Base-by-base conservation (phyloP, 1,140 invertebrate genomes). In the Drosophila arizonae region DNA sequence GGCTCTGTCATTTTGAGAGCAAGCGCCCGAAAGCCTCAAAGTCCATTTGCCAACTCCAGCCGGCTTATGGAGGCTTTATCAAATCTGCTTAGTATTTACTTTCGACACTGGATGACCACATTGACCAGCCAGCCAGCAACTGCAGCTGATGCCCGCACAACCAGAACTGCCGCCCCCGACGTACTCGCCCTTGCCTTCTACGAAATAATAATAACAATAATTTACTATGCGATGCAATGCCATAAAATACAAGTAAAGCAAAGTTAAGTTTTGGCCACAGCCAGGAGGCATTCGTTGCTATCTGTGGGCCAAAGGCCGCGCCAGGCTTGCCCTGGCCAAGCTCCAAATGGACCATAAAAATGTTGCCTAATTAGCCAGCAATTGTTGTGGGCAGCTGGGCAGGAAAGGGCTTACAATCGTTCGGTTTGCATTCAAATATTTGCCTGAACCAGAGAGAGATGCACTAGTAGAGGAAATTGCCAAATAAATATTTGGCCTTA, bases 161-260 rank as follows among this genome's bases (percentile, higher is more conserved):
- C 8, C 21, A 48, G 43, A 45, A 4, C 15, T 26, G 8, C 26
- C 45, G 17, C 9, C 60, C 48, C 43, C 24, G 17, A 3, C 69
- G 45, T 28, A 4, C 24, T 28, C 4, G 17, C 48, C 26, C 15
- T 0, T 46, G 6, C 43, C n/a, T 17, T 45, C n/a, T 11, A 11
- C 43, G 36, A 36, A 46, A 62, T 86, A 86, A 86, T 88, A 79
- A 76, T 78, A 76, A 87, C 76, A 82, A 88, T 87, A 88, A 87
- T 87, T 87, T 79, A 87, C 76, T 84, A 77, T 68, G 55, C 71
- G 72, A 69, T 80, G 62, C 26, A 82, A 86, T 88, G 68, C 84
- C 82, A 76, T 76, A 87, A 60, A 58, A 77, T 77, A 57, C 43
- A 62, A 57, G 58, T 54, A 57, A 60, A 72, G 43, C 71, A 69